Conservation (phyloP, 2,888 invertebrate species). For the Coleophora flavipennella region DNA sequence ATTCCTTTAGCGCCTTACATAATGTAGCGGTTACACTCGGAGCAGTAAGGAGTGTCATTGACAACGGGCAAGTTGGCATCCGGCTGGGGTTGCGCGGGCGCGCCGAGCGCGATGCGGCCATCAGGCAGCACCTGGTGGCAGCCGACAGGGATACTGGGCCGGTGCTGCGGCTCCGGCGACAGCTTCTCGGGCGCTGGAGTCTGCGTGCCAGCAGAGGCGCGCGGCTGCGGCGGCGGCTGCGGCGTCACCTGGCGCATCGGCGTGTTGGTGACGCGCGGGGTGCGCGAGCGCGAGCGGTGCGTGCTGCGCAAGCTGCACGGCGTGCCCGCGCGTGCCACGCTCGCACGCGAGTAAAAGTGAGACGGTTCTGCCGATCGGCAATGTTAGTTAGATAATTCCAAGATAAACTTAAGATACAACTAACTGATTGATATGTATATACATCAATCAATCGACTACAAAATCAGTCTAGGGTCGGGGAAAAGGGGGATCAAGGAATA, state of each 20-base stretch:
- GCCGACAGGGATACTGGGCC: conserved; percentile 69
- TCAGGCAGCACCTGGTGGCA: conserved; percentile 66
- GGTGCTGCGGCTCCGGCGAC: conserved; percentile 48
- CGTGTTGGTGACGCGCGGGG: conserved; percentile 53
- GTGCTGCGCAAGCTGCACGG: conserved; percentile 73
- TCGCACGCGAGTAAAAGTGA: conserved; percentile 83
- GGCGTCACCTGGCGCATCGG: conserved; percentile 38
- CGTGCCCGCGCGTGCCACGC: conserved; percentile 81
- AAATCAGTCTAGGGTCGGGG: conserved; percentile 25
- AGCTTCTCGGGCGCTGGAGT: conserved; percentile 31
- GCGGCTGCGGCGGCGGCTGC: conserved; percentile 25
- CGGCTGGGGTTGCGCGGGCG: conserved; percentile 37
- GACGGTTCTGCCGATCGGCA: conserved; percentile 64
- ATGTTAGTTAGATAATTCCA: conserved; percentile 18
- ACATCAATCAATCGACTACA: no score
- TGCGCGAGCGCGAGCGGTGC: conserved; percentile 58
- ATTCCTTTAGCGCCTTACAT: conserved; percentile 81
- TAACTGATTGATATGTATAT: conserved; percentile 12
- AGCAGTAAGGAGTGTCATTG: conserved; percentile 79
- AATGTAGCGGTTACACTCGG: conserved; percentile 89
- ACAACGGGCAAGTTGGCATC: conserved; percentile 53
- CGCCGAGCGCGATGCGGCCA: conserved; percentile 64
- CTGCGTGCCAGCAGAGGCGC: conserved; percentile 58
- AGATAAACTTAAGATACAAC: conserved; percentile 24
- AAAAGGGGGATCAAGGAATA: background rate